These are phyloP conservation scores for Melanerpes formicivorus DNA, from an alignment of 2,113 vertebrate genomes.

Conservation along the genomic window DNA sequence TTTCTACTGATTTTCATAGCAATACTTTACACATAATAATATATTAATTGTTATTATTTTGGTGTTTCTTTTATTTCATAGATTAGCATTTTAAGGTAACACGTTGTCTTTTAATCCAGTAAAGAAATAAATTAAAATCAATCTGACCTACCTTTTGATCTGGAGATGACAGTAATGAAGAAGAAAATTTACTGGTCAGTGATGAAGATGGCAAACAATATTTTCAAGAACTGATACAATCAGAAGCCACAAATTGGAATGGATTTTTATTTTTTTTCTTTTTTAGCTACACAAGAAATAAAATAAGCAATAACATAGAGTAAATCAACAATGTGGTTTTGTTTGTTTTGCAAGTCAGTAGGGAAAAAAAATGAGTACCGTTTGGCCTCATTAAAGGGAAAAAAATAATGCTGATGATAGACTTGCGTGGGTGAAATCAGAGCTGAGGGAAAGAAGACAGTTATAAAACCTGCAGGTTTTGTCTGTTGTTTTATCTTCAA, in stretches of 20 bases:
- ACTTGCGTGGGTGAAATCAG: background rate
- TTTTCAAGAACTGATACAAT: background rate
- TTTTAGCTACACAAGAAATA: background rate
- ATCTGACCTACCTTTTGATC: background rate
- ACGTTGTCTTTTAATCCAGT: background rate
- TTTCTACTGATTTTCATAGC: too few species aligned
- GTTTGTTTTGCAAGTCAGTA: background rate
- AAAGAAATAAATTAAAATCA: background rate
- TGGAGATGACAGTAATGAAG: background rate
- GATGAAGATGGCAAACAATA: background rate
- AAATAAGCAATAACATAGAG: background rate
- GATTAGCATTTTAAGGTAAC: background rate
- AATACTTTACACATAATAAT: too few species aligned
- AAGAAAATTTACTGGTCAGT: background rate
- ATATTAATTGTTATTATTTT: background rate
- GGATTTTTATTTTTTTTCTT: background rate
- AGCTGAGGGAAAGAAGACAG: background rate
- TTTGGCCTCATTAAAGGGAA: background rate
- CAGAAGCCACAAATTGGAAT: background rate
- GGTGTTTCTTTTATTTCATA: background rate
- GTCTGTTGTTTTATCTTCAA: slow-evolving; percentile 21
- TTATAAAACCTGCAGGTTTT: background rate
- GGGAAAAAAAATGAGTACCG: background rate
- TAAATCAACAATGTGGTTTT: background rate
- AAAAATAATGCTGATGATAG: background rate